phyloP scores from a whole-genome alignment of 2,888 invertebrate genomes.

The Eilema sororculum region DNA sequence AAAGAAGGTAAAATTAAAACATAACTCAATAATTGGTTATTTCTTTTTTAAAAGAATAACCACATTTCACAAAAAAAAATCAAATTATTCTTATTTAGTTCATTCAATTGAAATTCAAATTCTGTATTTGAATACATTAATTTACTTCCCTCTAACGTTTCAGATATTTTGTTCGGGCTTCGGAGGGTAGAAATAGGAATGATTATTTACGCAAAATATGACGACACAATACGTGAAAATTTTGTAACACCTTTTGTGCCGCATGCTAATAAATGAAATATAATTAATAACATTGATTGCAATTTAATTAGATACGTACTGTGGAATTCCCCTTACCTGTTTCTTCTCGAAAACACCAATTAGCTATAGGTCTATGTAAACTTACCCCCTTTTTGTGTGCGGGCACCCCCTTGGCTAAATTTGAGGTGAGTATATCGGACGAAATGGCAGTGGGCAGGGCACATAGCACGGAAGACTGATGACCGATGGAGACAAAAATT shows the following conservation, averaged over 20 bases:
- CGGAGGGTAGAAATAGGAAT: neutral
- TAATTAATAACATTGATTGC: neutral
- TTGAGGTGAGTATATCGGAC: no score
- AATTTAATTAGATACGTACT: no score
- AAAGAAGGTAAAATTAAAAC: slow-evolving; percentile 2
- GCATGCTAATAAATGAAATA: neutral
- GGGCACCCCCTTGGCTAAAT: no score
- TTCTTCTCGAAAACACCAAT: neutral
- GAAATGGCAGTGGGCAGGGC: no score
- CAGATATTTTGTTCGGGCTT: slow-evolving; percentile 4
- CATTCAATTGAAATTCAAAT: slow-evolving; percentile 47
- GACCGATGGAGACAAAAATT: no score
- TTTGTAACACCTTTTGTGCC: neutral
- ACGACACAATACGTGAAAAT: neutral
- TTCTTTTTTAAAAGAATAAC: slow-evolving; percentile 11
- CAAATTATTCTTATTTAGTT: slow-evolving; percentile 32
- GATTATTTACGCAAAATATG: neutral
- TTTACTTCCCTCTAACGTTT: slow-evolving; percentile 22
- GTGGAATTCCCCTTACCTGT: neutral
- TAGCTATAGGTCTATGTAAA: no score
- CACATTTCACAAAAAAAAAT: neutral
- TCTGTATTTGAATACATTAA: slow-evolving; percentile 32
- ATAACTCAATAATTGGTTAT: slow-evolving; percentile 15
- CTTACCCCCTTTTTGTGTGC: no score
- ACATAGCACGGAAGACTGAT: no score